Base-by-base conservation (phyloP, 2,797 vertebrate species). In the Tympanoctomys barrerae region DNA sequence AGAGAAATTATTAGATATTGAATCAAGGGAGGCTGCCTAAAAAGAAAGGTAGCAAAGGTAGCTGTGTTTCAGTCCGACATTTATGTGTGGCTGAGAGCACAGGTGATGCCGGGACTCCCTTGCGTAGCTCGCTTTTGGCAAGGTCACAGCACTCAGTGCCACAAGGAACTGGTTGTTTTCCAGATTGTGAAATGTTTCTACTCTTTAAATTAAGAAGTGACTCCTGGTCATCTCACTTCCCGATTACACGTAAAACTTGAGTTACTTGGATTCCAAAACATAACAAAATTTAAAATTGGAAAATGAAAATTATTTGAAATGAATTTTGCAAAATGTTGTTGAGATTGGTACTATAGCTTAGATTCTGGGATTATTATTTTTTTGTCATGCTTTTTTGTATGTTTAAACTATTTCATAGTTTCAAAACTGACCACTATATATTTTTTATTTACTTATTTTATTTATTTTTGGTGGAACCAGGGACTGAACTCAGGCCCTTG, bases 381-480 rank as follows among this genome's bases (percentile, higher is more conserved):
- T 14, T 89, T 31, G 42, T 49, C 62, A 66, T 52, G 42, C 3
- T 42, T 59, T 90, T 52, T 24, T 82, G 1, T 62, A 12, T 66
- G 52, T 52, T 82, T 90, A 68, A 77, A 61, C 19, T 49, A 61
- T 90, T 79, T 46, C n/a, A 46, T 93, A 90, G 78, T 68, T 93
- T 90, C n/a, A 28, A 80, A 61, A 68, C 16, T 42, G 85, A 82
- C 68, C 16, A n/a, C n/a, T 87, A 42, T 42, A 42, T n/a, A 42
- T 42, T 42, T 42, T 42, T 42, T 42, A 42, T 42, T 42, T 42
- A 39, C 5, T 42, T 42, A 42, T 42, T 42, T 42, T 42, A 42
- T 42, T 42, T 42, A 5, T 2, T 42, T 42, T 42, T 42, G 39
- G 39, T 42, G 39, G 39, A 42, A 42, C 39, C 39, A 5, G 39